Percentiles rank a stretch among this genome's conserved stretches.
These are phyloP conservation scores for Psittacula derbiana DNA, from an alignment of 2,797 vertebrate species.

Conservation along the genomic window DNA sequence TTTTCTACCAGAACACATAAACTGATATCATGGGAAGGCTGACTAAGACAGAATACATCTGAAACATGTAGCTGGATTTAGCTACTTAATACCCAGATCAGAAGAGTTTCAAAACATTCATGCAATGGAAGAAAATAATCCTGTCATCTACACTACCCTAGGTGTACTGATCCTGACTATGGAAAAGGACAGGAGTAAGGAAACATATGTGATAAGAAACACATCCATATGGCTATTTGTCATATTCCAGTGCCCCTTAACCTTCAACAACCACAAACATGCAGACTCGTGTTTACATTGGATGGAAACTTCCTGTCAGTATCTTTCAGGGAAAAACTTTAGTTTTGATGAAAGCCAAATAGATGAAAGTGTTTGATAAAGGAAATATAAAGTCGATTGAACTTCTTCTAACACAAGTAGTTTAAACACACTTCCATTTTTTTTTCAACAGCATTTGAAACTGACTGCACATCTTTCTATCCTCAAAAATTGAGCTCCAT, in stretches of 20 bases:
- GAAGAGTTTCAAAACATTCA: background rate
- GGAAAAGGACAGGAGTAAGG: background rate
- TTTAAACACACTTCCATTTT: background rate
- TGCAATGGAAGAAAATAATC: background rate
- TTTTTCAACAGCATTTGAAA: background rate
- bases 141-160: accelerated
- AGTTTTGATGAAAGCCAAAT: background rate
- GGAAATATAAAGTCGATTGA: background rate
- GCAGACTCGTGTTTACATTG: background rate
- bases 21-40: background rate
- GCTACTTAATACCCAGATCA: background rate
- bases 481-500: background rate
- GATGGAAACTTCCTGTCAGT: background rate
- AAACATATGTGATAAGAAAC: background rate
- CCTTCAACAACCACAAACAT: background rate
- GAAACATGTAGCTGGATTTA: background rate
- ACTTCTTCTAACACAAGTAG: background rate
- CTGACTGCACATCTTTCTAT: background rate
- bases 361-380: background rate
- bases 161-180: background rate
- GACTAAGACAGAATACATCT: background rate
- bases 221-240: background rate
- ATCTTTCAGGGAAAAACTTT: background rate
- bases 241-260: background rate
- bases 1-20: background rate